Evolutionary conservation across 2,888 invertebrate genomes (phyloP).

Genomic region (Cephus spinipes): DNA sequence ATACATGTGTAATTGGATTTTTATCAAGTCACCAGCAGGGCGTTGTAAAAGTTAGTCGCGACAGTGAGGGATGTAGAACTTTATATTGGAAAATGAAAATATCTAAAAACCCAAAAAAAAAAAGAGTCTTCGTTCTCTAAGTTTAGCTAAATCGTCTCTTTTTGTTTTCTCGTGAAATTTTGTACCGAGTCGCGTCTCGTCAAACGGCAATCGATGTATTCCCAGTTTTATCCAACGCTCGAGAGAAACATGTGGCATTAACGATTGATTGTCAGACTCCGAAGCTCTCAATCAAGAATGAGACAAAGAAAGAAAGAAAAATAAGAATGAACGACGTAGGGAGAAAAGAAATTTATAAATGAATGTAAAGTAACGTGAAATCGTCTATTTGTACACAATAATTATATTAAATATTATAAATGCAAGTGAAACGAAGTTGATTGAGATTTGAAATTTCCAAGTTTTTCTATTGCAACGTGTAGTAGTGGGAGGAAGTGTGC

Average conservation of each 20-base stretch:
- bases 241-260: slow-evolving; percentile 44
- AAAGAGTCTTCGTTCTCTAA: slow-evolving; percentile 7
- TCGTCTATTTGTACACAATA: slow-evolving; percentile 52
- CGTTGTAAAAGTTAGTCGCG: background rate
- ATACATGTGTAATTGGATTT: background rate
- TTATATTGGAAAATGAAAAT: no score
- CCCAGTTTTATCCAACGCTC: background rate
- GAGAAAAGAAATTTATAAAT: slow-evolving; percentile 40
- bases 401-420: slow-evolving; percentile 43
- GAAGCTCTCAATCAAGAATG: slow-evolving; percentile 35
- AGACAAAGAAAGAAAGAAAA: slow-evolving; percentile 7
- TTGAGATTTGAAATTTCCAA: slow-evolving; percentile 40
- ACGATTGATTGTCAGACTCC: slow-evolving; percentile 33
- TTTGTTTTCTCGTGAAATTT: no score
- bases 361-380: slow-evolving; percentile 37
- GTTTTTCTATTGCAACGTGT: slow-evolving; percentile 42
- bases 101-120: background rate
- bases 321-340: slow-evolving; percentile 17
- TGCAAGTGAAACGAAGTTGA: slow-evolving; percentile 29
- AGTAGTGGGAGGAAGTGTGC: slow-evolving; percentile 29
- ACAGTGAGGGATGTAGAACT: no score
- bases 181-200: no score
- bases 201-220: no score
- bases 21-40: background rate
- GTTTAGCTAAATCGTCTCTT: slow-evolving; percentile 21